Evolutionary conservation across 2,888 invertebrate genomes (phyloP).

Genomic region (Mycalesis mineus): DNA sequence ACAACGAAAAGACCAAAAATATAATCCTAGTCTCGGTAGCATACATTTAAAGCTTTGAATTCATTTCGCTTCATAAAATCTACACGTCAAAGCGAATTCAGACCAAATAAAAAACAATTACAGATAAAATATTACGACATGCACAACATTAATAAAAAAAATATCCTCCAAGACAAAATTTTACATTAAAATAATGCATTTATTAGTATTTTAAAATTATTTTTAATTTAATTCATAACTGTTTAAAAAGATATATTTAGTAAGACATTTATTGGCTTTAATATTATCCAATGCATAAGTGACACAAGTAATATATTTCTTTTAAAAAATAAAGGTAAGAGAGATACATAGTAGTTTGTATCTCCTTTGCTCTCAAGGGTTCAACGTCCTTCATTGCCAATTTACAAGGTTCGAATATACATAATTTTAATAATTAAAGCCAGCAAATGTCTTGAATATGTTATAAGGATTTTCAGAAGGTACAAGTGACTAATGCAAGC

Average conservation of each 20-base stretch:
- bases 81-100: conserved; percentile 46
- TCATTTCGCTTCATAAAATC: conserved; percentile 42
- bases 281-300: neutral
- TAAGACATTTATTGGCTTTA: neutral
- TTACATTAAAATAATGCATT: conserved; percentile 11
- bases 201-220: conserved; percentile 13
- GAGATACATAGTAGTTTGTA: too few species aligned
- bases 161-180: conserved; percentile 55
- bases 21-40: conserved; percentile 61
- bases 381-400: too few species aligned
- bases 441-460: too few species aligned
- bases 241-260: neutral
- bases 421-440: too few species aligned
- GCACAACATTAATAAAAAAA: conserved; percentile 68
- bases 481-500: too few species aligned
- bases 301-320: too few species aligned
- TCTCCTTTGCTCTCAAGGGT: too few species aligned
- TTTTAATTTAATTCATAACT: neutral
- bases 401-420: too few species aligned
- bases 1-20: conserved; percentile 40
- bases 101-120: conserved; percentile 56
- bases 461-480: too few species aligned
- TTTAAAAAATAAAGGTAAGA: too few species aligned
- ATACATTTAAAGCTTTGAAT: conserved; percentile 70
- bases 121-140: conserved; percentile 63